These are phyloP conservation scores for Lampris megalopsis DNA, from an alignment of 2,113 vertebrate species.

Conservation along the genomic window DNA sequence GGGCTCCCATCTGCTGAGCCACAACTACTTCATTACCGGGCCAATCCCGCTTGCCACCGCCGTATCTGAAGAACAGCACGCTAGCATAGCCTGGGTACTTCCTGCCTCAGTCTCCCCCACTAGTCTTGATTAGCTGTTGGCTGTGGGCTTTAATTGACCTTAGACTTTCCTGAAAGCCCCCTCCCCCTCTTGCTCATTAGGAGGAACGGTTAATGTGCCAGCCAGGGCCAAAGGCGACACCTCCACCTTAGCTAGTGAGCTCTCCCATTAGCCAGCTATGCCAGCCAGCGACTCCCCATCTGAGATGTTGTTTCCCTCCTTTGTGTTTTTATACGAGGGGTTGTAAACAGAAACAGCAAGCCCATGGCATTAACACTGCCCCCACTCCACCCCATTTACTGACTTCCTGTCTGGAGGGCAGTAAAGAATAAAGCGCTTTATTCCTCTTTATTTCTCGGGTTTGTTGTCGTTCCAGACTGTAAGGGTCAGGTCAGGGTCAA, in stretches of 20 bases:
- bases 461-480: constrained; percentile 58
- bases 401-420: constrained; percentile 66
- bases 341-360: constrained; percentile 67
- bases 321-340: constrained; percentile 62
- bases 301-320: constrained; percentile 29
- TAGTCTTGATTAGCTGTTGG: constrained; percentile 57
- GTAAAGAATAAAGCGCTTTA: constrained; percentile 60
- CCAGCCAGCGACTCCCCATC: not conserved
- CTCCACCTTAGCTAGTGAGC: not conserved
- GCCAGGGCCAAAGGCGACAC: constrained; percentile 1
- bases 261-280: constrained; percentile 28
- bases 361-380: constrained; percentile 42
- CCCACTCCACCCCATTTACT: constrained; percentile 44
- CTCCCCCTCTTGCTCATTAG: constrained; percentile 47
- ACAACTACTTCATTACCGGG: constrained; percentile 53
- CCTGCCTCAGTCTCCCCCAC: constrained; percentile 21
- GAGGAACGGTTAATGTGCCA: constrained; percentile 29
- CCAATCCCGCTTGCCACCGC: constrained; percentile 32
- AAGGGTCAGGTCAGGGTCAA: constrained; percentile 70
- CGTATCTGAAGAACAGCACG: constrained; percentile 22
- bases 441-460: constrained; percentile 55
- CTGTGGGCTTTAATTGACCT: constrained; percentile 63
- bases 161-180: constrained; percentile 26
- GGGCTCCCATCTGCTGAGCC: constrained; percentile 52
- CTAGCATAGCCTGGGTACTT: constrained; percentile 27